Conservation (phyloP, 2,113 vertebrate genomes). For the Diphyllodes magnificus region DNA sequence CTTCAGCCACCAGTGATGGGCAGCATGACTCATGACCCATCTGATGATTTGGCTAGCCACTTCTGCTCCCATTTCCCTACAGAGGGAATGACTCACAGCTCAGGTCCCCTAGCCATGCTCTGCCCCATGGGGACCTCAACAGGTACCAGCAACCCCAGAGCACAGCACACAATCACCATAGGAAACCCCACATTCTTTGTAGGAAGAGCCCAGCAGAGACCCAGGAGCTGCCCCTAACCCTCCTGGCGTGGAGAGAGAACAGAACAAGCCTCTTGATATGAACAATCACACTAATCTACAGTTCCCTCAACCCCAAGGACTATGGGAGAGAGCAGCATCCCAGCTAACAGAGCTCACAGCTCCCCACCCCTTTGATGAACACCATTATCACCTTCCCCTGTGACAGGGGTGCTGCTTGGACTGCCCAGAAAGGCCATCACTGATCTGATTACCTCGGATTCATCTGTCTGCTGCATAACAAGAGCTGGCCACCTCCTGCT, state of each 20-base stretch:
- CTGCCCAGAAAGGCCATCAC: not conserved
- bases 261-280: not conserved
- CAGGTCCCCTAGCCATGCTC: not conserved
- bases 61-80: not conserved
- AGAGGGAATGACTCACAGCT: not conserved
- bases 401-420: not conserved
- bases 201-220: not conserved
- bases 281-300: not conserved
- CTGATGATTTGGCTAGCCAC: not conserved
- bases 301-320: accelerated
- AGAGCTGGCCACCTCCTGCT: not conserved
- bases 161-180: not conserved
- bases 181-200: not conserved
- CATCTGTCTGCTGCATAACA: not conserved
- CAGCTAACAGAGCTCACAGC: not conserved
- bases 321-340: accelerated
- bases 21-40: not conserved
- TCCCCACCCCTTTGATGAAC: accelerated
- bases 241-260: not conserved
- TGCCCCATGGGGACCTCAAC: not conserved
- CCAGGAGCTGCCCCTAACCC: not conserved
- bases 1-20: not conserved
- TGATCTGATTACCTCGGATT: not conserved
- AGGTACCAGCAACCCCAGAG: not conserved
- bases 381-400: accelerated